Conservation (phyloP, 1,140 invertebrate genomes). For the Heliconius eleuchia region DNA sequence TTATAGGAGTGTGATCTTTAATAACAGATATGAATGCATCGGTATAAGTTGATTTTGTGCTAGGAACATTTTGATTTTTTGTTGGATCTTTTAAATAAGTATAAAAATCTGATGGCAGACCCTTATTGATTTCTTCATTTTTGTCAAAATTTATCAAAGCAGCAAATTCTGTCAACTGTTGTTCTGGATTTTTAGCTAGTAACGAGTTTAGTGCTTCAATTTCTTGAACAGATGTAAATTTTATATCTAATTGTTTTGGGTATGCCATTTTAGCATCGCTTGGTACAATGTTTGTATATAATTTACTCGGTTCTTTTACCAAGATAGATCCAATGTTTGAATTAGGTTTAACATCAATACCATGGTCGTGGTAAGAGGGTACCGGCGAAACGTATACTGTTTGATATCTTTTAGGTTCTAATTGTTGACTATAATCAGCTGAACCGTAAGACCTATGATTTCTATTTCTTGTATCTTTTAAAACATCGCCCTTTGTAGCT, state of each 20-base stretch:
- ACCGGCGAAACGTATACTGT: conserved; percentile 53
- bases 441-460: conserved; percentile 73
- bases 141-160: conserved; percentile 49
- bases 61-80: conserved; percentile 42
- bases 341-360: conserved; percentile 67
- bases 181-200: conserved; percentile 54
- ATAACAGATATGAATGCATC: conserved; percentile 42
- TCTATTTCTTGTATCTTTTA: conserved; percentile 55
- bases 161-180: conserved; percentile 60
- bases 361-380: conserved; percentile 55
- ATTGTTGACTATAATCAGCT: conserved; percentile 54
- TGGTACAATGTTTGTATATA: conserved; percentile 57
- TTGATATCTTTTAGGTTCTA: conserved; percentile 52
- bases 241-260: conserved; percentile 60
- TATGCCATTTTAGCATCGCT: conserved; percentile 55
- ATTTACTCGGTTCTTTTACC: conserved; percentile 39
- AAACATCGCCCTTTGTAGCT: conserved; percentile 52
- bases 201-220: conserved; percentile 59
- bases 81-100: conserved; percentile 61
- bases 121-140: conserved; percentile 40
- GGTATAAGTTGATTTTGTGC: conserved; percentile 40
- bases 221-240: conserved; percentile 58
- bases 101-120: conserved; percentile 61
- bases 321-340: conserved; percentile 52
- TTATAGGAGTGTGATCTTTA: conserved; percentile 73